Base-by-base conservation (phyloP, 2,888 invertebrate genomes). In the Brachypterus glaber region DNA sequence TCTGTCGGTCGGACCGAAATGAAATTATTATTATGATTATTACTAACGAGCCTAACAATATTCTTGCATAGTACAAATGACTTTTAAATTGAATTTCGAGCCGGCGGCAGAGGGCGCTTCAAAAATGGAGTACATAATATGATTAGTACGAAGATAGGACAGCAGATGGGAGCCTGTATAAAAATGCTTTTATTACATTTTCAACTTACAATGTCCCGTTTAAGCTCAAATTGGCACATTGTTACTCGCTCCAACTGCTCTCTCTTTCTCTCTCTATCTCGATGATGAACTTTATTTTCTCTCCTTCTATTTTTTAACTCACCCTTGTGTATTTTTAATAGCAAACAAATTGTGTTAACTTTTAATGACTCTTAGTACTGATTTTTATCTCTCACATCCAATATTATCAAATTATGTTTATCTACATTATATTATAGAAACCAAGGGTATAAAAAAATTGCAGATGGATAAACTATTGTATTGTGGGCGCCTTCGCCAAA, bases 71-170 rank as follows among this genome's bases (percentile, higher is more conserved):
- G 62, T 64, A 74, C 75, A 76, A 76, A 76, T 76, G 74, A 76
- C 72, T 75, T 74, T 74, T 74, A 72, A 74, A 76, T 76, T 74
- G 74, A 70, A 75, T 76, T 73, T 66, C 68, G 68, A 53, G 58
- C 58, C 53, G 49, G 54, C 57, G 58, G 60, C 57, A 54, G n/a
- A n/a, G 58, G 58, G 58, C 58, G 59, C 58, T 60, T 60, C 76
- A 75, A 75, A 75, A 76, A 76, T 76, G 76, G 76, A 74, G 70
- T 74, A 72, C 61, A 65, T 76, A 76, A 76, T 74, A 57, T 60
- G 66, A 74, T 76, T 71, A 76, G 73, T 62, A 71, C 47, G 69
- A 74, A 65, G 54, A 69, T 58, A 61, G 60, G 55, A 59, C 59
- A 62, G 55, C 64, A 63, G 64, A 64, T 64, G 64, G 62, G 62